These are phyloP conservation scores for Pseudochirops cupreus DNA, from an alignment of 2,797 vertebrate species.

Conservation along the genomic window DNA sequence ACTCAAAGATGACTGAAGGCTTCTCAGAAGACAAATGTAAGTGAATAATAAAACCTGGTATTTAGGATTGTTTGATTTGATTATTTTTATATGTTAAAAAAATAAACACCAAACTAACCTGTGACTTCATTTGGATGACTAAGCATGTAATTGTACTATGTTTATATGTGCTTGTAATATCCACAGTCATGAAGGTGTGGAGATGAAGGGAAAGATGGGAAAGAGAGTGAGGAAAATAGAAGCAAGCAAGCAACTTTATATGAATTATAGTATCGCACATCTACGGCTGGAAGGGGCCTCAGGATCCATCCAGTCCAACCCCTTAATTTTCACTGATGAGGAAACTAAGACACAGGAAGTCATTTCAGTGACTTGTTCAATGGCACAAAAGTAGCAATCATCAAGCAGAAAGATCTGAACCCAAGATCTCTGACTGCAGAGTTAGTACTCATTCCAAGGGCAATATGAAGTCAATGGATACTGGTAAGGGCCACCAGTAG, in stretches of 20 bases:
- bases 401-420: neutral
- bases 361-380: neutral
- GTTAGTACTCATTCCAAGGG: neutral
- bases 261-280: neutral
- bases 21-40: slow-evolving; percentile 69
- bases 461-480: neutral
- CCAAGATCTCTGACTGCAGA: neutral
- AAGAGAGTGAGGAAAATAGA: neutral
- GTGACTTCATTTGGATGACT: slow-evolving; percentile 74
- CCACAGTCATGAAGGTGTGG: slow-evolving; percentile 21
- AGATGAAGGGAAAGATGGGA: neutral
- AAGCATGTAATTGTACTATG: slow-evolving; percentile 69
- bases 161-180: slow-evolving; percentile 62
- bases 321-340: neutral
- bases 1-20: slow-evolving; percentile 56
- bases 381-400: neutral
- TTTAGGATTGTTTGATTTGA: slow-evolving; percentile 69
- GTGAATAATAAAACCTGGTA: slow-evolving; percentile 68
- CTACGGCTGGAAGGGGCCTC: neutral
- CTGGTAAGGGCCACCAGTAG: neutral
- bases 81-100: slow-evolving; percentile 57
- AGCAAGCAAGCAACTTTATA: neutral
- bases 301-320: neutral
- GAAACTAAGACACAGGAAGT: neutral
- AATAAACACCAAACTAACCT: slow-evolving; percentile 51